Evolutionary conservation across 2,113 vertebrate species (phyloP).

Genomic region (Datnioides undecimradiatus): DNA sequence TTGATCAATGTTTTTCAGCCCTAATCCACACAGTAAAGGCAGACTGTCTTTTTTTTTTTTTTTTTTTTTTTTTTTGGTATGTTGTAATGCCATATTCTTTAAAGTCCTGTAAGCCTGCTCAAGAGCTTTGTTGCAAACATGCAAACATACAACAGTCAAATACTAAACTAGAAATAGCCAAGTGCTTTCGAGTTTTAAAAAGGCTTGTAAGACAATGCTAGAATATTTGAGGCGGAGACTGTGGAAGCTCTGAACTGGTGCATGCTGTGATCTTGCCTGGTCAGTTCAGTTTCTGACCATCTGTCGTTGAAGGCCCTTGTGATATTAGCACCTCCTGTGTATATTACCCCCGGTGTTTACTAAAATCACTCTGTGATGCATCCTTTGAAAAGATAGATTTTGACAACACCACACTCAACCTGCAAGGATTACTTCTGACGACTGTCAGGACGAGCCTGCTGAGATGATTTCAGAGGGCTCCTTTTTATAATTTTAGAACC

Average conservation of each 20-base stretch:
- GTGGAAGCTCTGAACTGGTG: slow-evolving; percentile 44
- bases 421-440: slow-evolving; percentile 54
- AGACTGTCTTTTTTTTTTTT: not conserved
- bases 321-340: slow-evolving; percentile 42
- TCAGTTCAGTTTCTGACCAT: slow-evolving; percentile 56
- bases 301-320: slow-evolving; percentile 44
- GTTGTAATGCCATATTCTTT: not conserved
- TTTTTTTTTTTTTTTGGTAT: not conserved
- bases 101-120: slow-evolving; percentile 4
- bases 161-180: slow-evolving; percentile 43
- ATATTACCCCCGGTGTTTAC: slow-evolving; percentile 37
- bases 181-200: slow-evolving; percentile 37
- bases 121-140: slow-evolving; percentile 12
- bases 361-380: slow-evolving; percentile 47
- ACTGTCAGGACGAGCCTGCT: slow-evolving; percentile 43
- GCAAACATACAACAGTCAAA: slow-evolving; percentile 41
- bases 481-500: slow-evolving; percentile 31
- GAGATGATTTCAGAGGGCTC: slow-evolving; percentile 41
- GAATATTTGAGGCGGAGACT: slow-evolving; percentile 46
- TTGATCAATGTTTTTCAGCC: not conserved
- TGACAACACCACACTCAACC: slow-evolving; percentile 61
- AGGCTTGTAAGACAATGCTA: slow-evolving; percentile 50
- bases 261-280: slow-evolving; percentile 53
- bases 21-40: not conserved
- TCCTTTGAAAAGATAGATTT: slow-evolving; percentile 60